phyloP scores from a whole-genome alignment of 1,140 invertebrate genomes.

The Aphaenogaster ashmeadi region DNA sequence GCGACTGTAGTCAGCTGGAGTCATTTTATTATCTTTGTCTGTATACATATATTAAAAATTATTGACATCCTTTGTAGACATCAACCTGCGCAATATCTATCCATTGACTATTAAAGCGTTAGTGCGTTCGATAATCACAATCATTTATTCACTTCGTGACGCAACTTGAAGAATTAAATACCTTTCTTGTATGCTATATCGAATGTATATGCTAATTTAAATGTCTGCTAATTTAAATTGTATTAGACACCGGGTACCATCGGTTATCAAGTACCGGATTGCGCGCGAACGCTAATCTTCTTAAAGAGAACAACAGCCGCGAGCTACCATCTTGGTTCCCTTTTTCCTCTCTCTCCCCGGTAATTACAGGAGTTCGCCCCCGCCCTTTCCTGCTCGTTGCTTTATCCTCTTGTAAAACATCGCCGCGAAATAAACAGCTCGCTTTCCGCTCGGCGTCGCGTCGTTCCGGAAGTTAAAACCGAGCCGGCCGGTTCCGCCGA shows the following conservation, averaged over 20 bases:
- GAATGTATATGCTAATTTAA: conserved; percentile 15
- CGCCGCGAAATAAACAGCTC: conserved; percentile 54
- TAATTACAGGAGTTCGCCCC: conserved; percentile 55
- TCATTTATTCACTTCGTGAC: neutral
- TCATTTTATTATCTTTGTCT: neutral
- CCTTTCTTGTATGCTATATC: neutral
- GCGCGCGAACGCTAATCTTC: conserved; percentile 34
- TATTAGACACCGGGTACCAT: neutral
- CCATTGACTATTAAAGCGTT: neutral
- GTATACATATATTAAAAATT: neutral
- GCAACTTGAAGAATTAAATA: neutral
- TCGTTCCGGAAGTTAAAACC: conserved; percentile 60
- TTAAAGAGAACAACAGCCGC: conserved; percentile 29
- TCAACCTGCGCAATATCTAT: neutral
- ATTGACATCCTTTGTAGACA: neutral
- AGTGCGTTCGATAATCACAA: neutral
- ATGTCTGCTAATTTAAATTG: neutral
- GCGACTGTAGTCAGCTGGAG: neutral
- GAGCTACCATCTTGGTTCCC: conserved; percentile 6
- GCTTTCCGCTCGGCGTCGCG: conserved; percentile 55
- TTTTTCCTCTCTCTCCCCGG: conserved; percentile 17
- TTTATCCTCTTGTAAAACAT: conserved; percentile 62
- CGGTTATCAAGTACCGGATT: conserved; percentile 12
- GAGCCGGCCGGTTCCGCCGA: conserved; percentile 50
- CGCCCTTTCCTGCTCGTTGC: conserved; percentile 36